Conservation (phyloP, 2,888 invertebrate genomes). For the Lapara coniferarum region DNA sequence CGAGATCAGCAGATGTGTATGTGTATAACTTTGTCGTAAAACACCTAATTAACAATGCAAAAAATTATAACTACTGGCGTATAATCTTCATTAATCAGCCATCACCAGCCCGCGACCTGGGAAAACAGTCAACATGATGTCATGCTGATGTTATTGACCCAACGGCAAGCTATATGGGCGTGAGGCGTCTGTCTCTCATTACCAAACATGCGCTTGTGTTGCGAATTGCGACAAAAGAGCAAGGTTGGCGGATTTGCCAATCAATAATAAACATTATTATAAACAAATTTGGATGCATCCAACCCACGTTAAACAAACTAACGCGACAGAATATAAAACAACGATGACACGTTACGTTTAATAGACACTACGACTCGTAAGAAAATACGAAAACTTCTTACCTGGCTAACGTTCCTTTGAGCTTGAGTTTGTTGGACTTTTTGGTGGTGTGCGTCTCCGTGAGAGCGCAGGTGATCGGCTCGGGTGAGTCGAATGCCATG, state of each 20-base stretch:
- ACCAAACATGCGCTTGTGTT: constrained; percentile 39
- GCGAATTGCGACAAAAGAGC: constrained; percentile 30
- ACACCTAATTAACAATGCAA: constrained; percentile 37
- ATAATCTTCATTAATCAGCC: constrained; percentile 59
- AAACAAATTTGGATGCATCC: constrained; percentile 14
- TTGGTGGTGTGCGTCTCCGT: constrained; percentile 47
- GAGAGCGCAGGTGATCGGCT: constrained; percentile 51
- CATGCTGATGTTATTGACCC: constrained; percentile 77
- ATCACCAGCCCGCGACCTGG: constrained; percentile 66
- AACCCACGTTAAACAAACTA: constrained; percentile 7
- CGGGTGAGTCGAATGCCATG: constrained; percentile 50
- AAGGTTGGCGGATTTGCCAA: constrained; percentile 26
- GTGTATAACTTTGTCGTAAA: neutral
- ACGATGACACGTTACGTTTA: neutral
- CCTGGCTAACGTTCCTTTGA: constrained; percentile 73
- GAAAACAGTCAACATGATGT: constrained; percentile 75
- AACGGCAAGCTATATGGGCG: constrained; percentile 39
- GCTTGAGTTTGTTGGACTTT: constrained; percentile 58
- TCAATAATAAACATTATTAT: constrained; percentile 22
- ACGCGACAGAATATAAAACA: neutral
- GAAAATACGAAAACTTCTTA: constrained; percentile 44
- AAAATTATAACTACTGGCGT: constrained; percentile 57
- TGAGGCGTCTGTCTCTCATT: constrained; percentile 39
- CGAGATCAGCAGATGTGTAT: neutral
- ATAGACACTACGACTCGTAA: neutral